Conservation (phyloP, 2,113 vertebrate species). For the Lota lota region DNA sequence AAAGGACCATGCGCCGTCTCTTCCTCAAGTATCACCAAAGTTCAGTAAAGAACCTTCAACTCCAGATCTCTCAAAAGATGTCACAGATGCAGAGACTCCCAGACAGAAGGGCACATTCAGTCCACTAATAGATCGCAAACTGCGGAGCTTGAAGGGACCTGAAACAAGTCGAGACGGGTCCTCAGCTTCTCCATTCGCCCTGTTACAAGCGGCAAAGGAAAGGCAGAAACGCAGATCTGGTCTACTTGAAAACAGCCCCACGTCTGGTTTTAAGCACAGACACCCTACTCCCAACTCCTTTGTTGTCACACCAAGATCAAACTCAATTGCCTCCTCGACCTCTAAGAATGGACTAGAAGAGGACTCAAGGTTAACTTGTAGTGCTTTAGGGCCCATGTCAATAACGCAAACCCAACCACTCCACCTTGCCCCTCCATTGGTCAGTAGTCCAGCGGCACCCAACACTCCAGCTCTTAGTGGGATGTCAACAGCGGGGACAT, state of each 20-base stretch:
- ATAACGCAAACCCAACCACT: not conserved
- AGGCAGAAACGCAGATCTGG: constrained; percentile 77
- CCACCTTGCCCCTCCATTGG: constrained; percentile 11
- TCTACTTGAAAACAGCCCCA: constrained; percentile 53
- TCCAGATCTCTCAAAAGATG: constrained; percentile 15
- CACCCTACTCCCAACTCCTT: constrained; percentile 74
- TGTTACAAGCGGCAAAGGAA: constrained; percentile 86
- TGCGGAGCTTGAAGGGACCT: constrained; percentile 64
- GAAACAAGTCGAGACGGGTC: constrained; percentile 42
- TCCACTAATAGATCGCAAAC: constrained; percentile 61
- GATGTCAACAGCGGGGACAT: not conserved
- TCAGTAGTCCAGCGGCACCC: not conserved
- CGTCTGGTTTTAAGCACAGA: constrained; percentile 55
- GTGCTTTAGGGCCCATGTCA: not conserved
- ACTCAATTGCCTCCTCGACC: constrained; percentile 25
- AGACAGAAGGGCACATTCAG: constrained; percentile 42
- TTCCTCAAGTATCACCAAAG: constrained; percentile 32
- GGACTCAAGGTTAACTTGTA: constrained; percentile 9
- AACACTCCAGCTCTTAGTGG: constrained; percentile 11
- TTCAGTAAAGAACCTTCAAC: constrained; percentile 23
- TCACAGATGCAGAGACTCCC: constrained; percentile 22
- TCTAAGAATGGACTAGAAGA: constrained; percentile 25
- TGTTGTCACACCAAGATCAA: constrained; percentile 65
- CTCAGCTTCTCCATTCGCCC: constrained; percentile 81
- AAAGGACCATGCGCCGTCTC: constrained; percentile 16